Percentiles rank a stretch among this genome's conserved stretches.
These are phyloP conservation scores for Cloeon dipterum DNA, from an alignment of 2,888 invertebrate species.

Conservation along the genomic window DNA sequence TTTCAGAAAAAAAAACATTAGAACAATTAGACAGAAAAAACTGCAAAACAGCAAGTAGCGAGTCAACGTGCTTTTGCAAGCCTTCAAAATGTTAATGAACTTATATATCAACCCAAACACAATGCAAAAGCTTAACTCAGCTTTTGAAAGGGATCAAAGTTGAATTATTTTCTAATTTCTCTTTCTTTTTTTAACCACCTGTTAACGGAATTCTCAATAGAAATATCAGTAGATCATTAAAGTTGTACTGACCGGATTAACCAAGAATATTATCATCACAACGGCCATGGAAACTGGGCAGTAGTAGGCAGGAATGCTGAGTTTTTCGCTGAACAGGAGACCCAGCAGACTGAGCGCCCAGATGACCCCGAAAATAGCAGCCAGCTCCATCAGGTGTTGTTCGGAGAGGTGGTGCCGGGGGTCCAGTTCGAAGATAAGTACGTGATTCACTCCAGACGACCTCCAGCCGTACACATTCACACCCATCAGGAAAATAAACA, in stretches of 20 bases:
- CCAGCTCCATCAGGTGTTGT: conserved; percentile 84
- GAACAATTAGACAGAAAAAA: too few relatives aligned
- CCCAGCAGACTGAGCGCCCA: conserved; percentile 81
- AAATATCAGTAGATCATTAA: too few relatives aligned
- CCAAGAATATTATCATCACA: conserved; percentile 55
- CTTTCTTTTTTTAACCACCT: too few relatives aligned
- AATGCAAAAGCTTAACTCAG: too few relatives aligned
- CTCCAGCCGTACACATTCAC: conserved; percentile 95
- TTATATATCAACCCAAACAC: too few relatives aligned
- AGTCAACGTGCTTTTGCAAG: too few relatives aligned
- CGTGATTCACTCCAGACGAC: conserved; percentile 92
- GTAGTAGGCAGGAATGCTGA: conserved; percentile 78
- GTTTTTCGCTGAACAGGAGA: conserved; percentile 40
- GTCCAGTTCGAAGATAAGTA: conserved; percentile 90
- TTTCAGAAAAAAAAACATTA: too few relatives aligned
- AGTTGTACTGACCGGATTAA: conserved; percentile 71
- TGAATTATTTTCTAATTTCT: too few relatives aligned
- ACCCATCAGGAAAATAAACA: conserved; percentile 84
- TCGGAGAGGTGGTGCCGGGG: conserved; percentile 85
- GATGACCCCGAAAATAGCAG: conserved; percentile 79
- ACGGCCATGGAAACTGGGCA: conserved; percentile 70
- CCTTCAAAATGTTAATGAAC: too few relatives aligned
- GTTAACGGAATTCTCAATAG: too few relatives aligned
- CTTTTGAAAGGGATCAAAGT: too few relatives aligned
- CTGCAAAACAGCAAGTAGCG: too few relatives aligned